These are phyloP conservation scores for Rhinopomastus cyanomelas DNA, from an alignment of 2,113 vertebrate species.

Conservation along the genomic window DNA sequence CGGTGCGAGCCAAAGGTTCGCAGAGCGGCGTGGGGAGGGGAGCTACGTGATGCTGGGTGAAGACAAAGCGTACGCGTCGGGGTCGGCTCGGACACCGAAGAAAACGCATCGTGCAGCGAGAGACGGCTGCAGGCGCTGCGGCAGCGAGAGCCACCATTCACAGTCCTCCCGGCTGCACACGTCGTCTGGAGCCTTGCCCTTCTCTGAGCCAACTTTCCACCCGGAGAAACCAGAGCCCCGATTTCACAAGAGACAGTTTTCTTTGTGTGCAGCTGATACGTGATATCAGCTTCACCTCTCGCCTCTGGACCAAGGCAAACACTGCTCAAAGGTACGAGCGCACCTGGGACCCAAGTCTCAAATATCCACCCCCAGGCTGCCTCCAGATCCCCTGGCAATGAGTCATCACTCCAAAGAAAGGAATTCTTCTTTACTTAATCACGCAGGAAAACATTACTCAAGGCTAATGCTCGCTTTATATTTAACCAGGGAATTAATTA, in stretches of 20 bases:
- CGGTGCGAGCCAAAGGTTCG: background rate
- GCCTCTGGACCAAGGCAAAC: background rate
- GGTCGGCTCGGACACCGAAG: background rate
- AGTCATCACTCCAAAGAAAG: conserved; percentile 70
- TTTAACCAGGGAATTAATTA: conserved; percentile 80
- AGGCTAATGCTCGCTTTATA: conserved; percentile 71
- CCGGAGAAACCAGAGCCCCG: background rate
- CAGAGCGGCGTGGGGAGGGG: background rate
- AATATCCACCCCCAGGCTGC: conserved; percentile 39
- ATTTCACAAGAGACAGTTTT: background rate
- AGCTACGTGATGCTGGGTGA: background rate
- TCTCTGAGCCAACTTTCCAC: background rate
- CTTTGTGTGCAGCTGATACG: background rate
- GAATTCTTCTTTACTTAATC: conserved; percentile 69
- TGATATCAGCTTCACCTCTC: conserved; percentile 7
- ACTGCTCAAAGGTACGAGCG: conserved; percentile 25
- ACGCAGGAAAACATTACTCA: conserved; percentile 76
- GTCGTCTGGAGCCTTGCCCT: background rate
- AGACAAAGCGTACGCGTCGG: background rate
- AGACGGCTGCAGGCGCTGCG: background rate
- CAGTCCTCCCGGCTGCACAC: background rate
- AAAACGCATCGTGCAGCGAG: background rate
- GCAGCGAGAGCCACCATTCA: background rate
- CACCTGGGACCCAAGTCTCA: conserved; percentile 39
- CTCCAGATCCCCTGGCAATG: conserved; percentile 23